Percentiles rank a stretch among this genome's conserved stretches.
phyloP scores from a whole-genome alignment of 2,888 invertebrate genomes.

The Camptogramma bilineatum region DNA sequence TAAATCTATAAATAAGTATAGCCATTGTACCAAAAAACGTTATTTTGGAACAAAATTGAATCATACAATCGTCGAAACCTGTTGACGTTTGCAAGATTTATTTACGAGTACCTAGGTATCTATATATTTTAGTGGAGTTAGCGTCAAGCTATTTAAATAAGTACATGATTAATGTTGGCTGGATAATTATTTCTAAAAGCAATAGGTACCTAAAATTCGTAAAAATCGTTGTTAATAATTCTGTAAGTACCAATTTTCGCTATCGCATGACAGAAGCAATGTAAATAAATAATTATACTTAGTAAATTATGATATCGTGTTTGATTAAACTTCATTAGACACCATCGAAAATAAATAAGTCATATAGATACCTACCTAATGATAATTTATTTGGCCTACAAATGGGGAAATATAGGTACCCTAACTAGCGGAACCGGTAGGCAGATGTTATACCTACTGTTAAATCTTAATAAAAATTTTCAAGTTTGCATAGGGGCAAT shows the following conservation, averaged over 20 bases:
- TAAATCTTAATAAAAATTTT: too few relatives aligned
- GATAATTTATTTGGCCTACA: too few relatives aligned
- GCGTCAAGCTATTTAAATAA: neutral
- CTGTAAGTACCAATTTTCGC: slow-evolving; percentile 50
- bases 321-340: slow-evolving; percentile 12
- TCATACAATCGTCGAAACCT: neutral
- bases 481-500: too few relatives aligned
- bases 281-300: slow-evolving; percentile 41
- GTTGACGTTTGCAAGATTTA: neutral
- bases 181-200: slow-evolving; percentile 20
- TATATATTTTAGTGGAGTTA: neutral
- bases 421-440: too few relatives aligned
- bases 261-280: slow-evolving; percentile 31
- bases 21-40: neutral
- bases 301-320: slow-evolving; percentile 13
- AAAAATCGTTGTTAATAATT: slow-evolving; percentile 47
- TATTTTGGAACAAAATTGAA: neutral
- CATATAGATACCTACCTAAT: too few relatives aligned
- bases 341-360: neutral
- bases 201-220: neutral
- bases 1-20: neutral
- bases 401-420: too few relatives aligned
- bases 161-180: neutral
- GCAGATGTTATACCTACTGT: too few relatives aligned
- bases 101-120: too few relatives aligned